phyloP scores from a whole-genome alignment of 2,888 invertebrate genomes.

The Cerceris ruficornis region DNA sequence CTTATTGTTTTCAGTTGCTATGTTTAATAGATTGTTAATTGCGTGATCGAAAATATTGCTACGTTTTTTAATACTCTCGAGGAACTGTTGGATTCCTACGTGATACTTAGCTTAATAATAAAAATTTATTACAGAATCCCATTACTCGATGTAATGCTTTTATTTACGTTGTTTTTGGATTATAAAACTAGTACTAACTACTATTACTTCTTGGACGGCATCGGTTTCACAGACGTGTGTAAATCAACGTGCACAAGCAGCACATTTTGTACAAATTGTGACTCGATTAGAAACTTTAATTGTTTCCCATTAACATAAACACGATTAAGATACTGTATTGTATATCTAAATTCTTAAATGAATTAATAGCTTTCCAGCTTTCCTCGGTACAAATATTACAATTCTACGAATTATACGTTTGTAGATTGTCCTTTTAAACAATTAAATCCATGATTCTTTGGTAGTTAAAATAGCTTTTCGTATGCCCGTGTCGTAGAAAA shows the following conservation, averaged over 20 bases:
- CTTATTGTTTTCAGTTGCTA: constrained; percentile 10
- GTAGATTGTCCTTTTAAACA: not conserved
- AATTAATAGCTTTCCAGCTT: too few relatives aligned
- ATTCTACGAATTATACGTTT: too few relatives aligned
- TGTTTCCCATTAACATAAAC: not conserved
- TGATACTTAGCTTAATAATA: constrained; percentile 24
- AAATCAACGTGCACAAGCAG: constrained; percentile 33
- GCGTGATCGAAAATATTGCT: constrained; percentile 13
- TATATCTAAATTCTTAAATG: too few relatives aligned
- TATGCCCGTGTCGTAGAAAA: not conserved
- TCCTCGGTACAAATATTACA: too few relatives aligned
- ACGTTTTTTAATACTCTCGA: constrained; percentile 27
- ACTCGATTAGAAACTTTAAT: not conserved
- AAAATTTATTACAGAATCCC: constrained; percentile 28
- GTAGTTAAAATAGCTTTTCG: not conserved
- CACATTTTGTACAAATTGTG: constrained; percentile 29
- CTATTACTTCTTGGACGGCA: constrained; percentile 38
- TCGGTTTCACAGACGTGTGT: constrained; percentile 9
- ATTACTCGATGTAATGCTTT: constrained; percentile 21
- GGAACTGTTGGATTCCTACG: not conserved
- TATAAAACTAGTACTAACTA: constrained; percentile 43
- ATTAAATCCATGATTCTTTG: not conserved
- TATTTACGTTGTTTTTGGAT: constrained; percentile 37
- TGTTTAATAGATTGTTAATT: constrained; percentile 20
- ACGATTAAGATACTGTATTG: too few relatives aligned